Evolutionary conservation across 2,113 vertebrate species (phyloP).

Genomic region (Pholis gunnellus): DNA sequence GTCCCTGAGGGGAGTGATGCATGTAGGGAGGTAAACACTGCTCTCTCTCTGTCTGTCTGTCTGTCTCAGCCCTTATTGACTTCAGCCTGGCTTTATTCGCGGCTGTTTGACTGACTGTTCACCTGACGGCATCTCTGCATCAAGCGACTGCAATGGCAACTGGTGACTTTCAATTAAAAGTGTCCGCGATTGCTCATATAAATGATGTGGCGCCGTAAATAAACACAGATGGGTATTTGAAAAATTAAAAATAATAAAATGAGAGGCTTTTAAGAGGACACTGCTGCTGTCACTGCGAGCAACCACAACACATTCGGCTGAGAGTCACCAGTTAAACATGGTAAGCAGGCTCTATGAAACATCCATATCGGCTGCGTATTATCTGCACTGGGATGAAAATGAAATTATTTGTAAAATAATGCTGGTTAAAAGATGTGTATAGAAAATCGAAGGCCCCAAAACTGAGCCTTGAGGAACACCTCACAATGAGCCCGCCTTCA

Average conservation of each 20-base stretch:
- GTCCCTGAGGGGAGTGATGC: constrained; percentile 25
- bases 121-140: not conserved
- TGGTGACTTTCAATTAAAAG: not conserved
- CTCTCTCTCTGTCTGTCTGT: not conserved
- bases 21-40: constrained; percentile 31
- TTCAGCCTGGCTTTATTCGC: not conserved
- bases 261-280: not conserved
- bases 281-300: too few relatives aligned
- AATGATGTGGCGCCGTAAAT: not conserved
- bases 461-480: not conserved
- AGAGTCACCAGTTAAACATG: not conserved
- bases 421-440: not conserved
- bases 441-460: not conserved
- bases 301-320: not conserved
- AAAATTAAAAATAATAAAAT: not conserved
- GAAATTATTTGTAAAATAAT: not conserved
- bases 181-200: not conserved
- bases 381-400: not conserved
- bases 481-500: not conserved
- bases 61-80: not conserved
- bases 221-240: not conserved
- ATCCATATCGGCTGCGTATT: not conserved
- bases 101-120: not conserved
- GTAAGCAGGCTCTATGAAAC: not conserved
- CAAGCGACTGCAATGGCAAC: not conserved